These are phyloP conservation scores for Dynastes grantii DNA, from an alignment of 2,888 invertebrate species.

Conservation along the genomic window DNA sequence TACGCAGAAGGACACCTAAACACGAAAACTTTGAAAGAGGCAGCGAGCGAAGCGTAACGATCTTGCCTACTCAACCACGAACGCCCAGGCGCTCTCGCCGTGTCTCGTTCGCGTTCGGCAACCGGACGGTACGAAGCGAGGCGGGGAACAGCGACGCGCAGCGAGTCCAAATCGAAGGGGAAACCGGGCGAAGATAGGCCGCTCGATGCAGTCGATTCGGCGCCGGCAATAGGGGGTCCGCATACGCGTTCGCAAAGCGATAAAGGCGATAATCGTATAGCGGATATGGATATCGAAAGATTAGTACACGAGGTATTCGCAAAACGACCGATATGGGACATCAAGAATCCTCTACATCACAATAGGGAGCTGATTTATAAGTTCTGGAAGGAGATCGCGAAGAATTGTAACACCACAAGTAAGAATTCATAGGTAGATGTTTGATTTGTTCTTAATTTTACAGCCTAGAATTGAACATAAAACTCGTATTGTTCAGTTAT, in stretches of 20 bases:
- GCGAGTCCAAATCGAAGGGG: constrained; percentile 9
- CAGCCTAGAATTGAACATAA: too few relatives aligned
- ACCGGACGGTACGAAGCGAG: constrained; percentile 1
- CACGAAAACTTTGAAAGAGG: not conserved
- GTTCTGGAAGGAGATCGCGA: constrained; percentile 16
- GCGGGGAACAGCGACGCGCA: constrained; percentile 16
- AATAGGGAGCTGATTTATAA: constrained; percentile 6
- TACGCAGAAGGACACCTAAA: too few relatives aligned
- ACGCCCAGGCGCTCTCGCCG: not conserved
- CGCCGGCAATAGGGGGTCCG: not conserved
- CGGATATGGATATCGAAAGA: not conserved
- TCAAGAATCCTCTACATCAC: constrained; percentile 1
- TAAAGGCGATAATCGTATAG: not conserved
- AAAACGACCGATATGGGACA: constrained; percentile 8
- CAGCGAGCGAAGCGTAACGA: constrained; percentile 19
- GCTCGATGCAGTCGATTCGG: not conserved
- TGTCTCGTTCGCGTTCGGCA: not conserved
- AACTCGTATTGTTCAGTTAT: too few relatives aligned
- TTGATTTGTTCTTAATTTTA: not conserved
- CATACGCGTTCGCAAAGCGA: too few relatives aligned
- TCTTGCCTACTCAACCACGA: not conserved
- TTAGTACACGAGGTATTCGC: constrained; percentile 17
- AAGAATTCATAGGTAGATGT: not conserved
- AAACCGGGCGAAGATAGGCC: constrained; percentile 12
- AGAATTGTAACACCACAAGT: constrained; percentile 19